Evolutionary conservation across 2,888 invertebrate genomes (phyloP).

Genomic region (Tortrix viridana): DNA sequence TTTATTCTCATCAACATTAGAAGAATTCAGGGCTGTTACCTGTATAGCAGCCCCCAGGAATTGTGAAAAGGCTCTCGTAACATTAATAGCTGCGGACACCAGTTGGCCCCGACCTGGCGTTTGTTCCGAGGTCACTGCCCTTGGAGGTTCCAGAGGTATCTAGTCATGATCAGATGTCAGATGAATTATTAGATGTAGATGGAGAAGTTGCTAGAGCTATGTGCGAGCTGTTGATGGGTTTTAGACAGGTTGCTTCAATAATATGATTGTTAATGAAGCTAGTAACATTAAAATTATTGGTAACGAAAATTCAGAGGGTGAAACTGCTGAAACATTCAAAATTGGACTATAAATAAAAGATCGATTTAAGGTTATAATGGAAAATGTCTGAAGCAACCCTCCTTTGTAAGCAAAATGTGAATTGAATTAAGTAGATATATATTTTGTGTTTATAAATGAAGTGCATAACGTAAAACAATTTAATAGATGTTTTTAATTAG

Average conservation of each 20-base stretch:
- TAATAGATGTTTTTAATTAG: background rate
- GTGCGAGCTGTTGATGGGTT: background rate
- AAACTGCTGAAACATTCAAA: background rate
- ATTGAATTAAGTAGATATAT: slow-evolving; percentile 2
- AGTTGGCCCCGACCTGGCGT: slow-evolving; percentile 78
- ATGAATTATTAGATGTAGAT: slow-evolving; percentile 38
- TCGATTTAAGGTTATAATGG: background rate
- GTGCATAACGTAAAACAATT: background rate
- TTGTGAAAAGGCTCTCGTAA: slow-evolving; percentile 90
- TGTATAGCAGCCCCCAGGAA: slow-evolving; percentile 91
- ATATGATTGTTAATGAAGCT: background rate
- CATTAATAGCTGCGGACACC: slow-evolving; percentile 89
- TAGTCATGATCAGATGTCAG: slow-evolving; percentile 45
- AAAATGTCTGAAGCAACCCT: background rate
- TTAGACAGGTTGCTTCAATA: slow-evolving; percentile 6
- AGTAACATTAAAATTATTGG: background rate
- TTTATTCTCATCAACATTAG: background rate
- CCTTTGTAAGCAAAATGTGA: slow-evolving; percentile 13
- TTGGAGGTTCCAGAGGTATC: slow-evolving; percentile 80
- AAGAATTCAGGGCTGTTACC: slow-evolving; percentile 73
- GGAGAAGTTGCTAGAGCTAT: slow-evolving; percentile 1
- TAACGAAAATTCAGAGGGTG: background rate
- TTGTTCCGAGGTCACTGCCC: slow-evolving; percentile 66
- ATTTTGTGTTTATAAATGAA: background rate
- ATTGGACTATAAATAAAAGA: background rate